Base-by-base conservation (phyloP, 1,140 invertebrate genomes). In the Homarus americanus region DNA sequence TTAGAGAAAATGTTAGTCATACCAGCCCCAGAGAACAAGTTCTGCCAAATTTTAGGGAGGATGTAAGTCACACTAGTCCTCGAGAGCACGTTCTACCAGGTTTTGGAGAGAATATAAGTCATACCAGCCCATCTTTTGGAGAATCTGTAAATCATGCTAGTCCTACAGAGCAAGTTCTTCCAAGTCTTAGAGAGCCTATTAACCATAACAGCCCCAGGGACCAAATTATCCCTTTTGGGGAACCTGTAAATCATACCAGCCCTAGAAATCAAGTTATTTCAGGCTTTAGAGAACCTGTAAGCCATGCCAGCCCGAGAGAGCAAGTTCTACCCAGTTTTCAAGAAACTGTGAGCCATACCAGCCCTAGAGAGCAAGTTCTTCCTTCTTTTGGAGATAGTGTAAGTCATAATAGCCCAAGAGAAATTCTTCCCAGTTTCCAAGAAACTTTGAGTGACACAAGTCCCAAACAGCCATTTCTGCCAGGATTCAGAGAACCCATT, bases 21-120 rank as follows among this genome's bases (percentile, higher is more conserved):
- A 32, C 86, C 28, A 88, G 86, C 63, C 86, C 86, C 63, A 80
- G 78, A 58, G 76, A 88, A 17, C 86, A 88, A 24, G 49, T 79
- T 87, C 36, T 79, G 5, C 49, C 85, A 32, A 2, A 12, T 9
- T 82, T 24, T n/a, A 66, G 80, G n/a, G 80, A 82, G 20, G 44
- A 44, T 72, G 36, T 49, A 36, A 44, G 17, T 32, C 83, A 86
- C 38, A 75, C 66, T 12, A 75, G 76, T 49, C 78, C 76, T 7
- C 38, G 76, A 76, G 86, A 88, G 24, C 86, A 80, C 44, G 36
- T 69, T 49, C 24, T 88, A 10, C 40, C 78, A 44, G 44, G 32
- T 72, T 88, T 73, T 82, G n/a, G 63, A 10, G 53, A 79, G 5
- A 28, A 38, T 17, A 28, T 73, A 3, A 85, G n/a, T 40, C 83